Percentiles rank a stretch among this genome's conserved stretches.
Conservation (phyloP, 2,797 vertebrate species). For the Chelon auratus region DNA sequence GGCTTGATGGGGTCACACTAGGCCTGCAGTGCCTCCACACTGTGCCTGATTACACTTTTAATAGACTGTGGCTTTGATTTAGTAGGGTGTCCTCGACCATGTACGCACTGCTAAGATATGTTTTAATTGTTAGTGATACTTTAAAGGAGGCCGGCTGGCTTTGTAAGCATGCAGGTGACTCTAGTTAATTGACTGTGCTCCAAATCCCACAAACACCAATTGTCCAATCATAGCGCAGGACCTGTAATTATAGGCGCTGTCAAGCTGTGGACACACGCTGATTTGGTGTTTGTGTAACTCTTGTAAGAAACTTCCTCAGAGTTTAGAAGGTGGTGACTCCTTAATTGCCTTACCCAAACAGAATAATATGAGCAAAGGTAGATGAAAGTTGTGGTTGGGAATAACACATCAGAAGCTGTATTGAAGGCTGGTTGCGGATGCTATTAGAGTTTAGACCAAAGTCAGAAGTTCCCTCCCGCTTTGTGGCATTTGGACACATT, state of each 20-base stretch:
- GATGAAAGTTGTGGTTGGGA: too few species aligned
- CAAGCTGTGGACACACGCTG: neutral
- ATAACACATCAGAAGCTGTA: too few species aligned
- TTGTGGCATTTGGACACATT: too few species aligned
- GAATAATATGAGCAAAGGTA: neutral
- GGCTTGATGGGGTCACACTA: slow-evolving; percentile 72
- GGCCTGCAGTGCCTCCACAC: slow-evolving; percentile 56
- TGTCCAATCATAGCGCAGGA: slow-evolving; percentile 14
- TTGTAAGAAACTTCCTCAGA: neutral
- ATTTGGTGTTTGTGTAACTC: neutral
- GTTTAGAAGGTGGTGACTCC: neutral
- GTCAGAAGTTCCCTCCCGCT: too few species aligned
- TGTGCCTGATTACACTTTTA: slow-evolving; percentile 73
- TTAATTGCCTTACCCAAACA: neutral
- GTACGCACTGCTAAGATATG: slow-evolving; percentile 18
- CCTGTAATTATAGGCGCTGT: neutral
- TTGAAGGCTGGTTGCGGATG: too few species aligned
- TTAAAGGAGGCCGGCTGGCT: slow-evolving; percentile 18
- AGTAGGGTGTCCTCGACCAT: slow-evolving; percentile 25
- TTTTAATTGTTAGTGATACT: slow-evolving; percentile 51
- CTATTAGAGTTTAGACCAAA: too few species aligned
- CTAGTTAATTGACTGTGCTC: slow-evolving; percentile 10
- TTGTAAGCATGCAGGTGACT: slow-evolving; percentile 26
- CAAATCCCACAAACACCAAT: neutral
- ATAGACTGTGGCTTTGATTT: slow-evolving; percentile 70